A percentile compares a stretch with the other conserved stretches of the same genome.
phyloP scores from a whole-genome alignment of 2,888 invertebrate species.

The Ectemnius continuus region DNA sequence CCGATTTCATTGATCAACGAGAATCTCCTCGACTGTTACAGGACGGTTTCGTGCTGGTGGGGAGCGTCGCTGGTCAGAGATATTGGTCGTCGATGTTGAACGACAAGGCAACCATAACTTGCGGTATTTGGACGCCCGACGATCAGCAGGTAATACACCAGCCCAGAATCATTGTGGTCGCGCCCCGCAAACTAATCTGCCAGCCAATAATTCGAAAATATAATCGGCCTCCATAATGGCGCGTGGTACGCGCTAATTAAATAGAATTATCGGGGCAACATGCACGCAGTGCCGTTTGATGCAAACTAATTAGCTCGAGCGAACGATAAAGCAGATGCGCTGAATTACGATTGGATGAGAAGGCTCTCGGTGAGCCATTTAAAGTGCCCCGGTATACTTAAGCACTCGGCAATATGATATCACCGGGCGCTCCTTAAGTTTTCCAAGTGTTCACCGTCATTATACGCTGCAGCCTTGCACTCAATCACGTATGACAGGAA shows the following conservation, averaged over 20 bases:
- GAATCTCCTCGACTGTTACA: conserved; percentile 74
- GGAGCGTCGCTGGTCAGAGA: conserved; percentile 97
- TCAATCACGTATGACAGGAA: conserved; percentile 30
- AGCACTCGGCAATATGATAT: not conserved
- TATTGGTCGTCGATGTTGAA: conserved; percentile 99
- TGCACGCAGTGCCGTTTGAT: too few species aligned
- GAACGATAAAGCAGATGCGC: too few species aligned
- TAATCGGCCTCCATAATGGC: too few species aligned
- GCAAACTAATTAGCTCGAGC: too few species aligned
- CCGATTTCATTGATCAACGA: not conserved
- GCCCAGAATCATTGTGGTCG: not conserved
- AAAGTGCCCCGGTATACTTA: not conserved
- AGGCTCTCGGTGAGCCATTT: too few species aligned
- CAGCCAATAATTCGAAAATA: too few species aligned
- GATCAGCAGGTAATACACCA: conserved; percentile 88
- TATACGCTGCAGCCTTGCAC: conserved; percentile 28
- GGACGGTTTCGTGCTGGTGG: conserved; percentile 99
- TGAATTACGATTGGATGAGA: too few species aligned
- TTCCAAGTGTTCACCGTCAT: conserved; percentile 17
- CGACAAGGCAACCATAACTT: conserved; percentile 94
- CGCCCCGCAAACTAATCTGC: too few species aligned
- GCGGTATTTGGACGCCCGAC: conserved; percentile 98
- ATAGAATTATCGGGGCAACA: too few species aligned
- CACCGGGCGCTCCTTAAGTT: conserved; percentile 11
- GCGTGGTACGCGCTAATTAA: too few species aligned